Evolutionary conservation across 2,888 invertebrate genomes (phyloP).

Genomic region (Gari tellinella): DNA sequence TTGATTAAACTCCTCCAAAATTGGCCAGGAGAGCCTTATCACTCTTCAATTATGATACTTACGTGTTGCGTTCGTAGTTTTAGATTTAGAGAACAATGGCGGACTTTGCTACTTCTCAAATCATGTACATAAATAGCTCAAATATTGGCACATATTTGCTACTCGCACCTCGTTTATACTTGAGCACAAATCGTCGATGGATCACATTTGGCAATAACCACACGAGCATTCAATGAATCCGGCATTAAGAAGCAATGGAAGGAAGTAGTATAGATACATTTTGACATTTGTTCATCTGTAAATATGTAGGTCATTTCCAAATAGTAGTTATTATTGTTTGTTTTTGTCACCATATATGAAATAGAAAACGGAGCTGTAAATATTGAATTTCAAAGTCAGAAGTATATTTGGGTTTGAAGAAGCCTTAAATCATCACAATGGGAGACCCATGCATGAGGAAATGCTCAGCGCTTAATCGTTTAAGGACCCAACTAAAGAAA

Average conservation of each 20-base stretch:
- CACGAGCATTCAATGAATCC: conserved; percentile 1
- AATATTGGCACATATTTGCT: conserved; percentile 9
- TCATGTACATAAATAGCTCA: conserved; percentile 37
- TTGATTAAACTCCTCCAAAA: too few species aligned
- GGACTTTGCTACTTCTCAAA: conserved; percentile 24
- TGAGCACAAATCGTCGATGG: neutral
- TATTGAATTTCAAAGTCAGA: conserved; percentile 3
- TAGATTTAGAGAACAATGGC: conserved; percentile 29
- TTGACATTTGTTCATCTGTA: conserved; percentile 34
- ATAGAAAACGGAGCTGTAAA: conserved; percentile 4
- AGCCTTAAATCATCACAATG: conserved; percentile 41
- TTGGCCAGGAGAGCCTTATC: too few species aligned
- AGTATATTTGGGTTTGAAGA: conserved; percentile 8
- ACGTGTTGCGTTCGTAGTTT: too few species aligned
- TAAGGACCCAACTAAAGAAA: conserved; percentile 80
- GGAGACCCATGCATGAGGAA: conserved; percentile 78
- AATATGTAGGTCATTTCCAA: conserved; percentile 42
- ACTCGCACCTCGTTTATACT: conserved; percentile 7
- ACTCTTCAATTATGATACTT: too few species aligned
- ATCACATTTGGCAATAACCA: neutral
- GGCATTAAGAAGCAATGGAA: neutral
- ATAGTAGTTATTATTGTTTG: conserved; percentile 3
- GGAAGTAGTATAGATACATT: conserved; percentile 3
- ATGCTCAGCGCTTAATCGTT: conserved; percentile 75
- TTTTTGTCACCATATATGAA: conserved; percentile 5